Percentiles rank a stretch among this genome's conserved stretches.
These are phyloP conservation scores for Fragum fragum DNA, from an alignment of 2,888 invertebrate genomes.

Conservation along the genomic window DNA sequence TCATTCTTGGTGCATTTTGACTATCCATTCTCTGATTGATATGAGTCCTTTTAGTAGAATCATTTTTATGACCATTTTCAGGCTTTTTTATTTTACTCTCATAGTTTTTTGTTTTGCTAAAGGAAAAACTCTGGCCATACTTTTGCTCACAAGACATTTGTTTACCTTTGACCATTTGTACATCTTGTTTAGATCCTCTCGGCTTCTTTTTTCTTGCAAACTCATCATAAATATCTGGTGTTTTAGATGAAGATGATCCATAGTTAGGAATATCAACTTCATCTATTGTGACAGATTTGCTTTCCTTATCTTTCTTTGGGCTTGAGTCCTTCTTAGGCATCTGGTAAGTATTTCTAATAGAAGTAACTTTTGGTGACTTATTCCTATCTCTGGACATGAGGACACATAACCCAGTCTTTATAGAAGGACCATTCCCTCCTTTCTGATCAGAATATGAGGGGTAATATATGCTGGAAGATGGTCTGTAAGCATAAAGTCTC, in stretches of 20 bases:
- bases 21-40: neutral
- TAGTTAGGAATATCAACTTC: slow-evolving; percentile 29
- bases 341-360: neutral
- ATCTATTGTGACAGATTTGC: neutral
- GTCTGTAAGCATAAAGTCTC: slow-evolving; percentile 19
- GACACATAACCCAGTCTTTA: slow-evolving; percentile 16
- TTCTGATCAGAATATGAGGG: neutral
- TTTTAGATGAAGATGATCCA: slow-evolving; percentile 62
- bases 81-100: neutral
- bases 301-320: neutral
- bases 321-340: neutral
- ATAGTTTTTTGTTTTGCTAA: neutral
- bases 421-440: neutral
- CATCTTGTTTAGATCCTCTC: slow-evolving; percentile 31
- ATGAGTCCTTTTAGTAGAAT: neutral
- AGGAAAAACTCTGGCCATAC: neutral
- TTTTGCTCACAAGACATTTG: neutral
- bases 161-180: slow-evolving; percentile 28
- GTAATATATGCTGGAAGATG: slow-evolving; percentile 35
- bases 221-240: slow-evolving; percentile 64
- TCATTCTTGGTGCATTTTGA: neutral
- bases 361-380: neutral
- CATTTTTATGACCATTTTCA: neutral
- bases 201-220: slow-evolving; percentile 60
- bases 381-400: slow-evolving; percentile 25